Base-by-base conservation (phyloP, 2,797 vertebrate genomes). In the Scomberomorus guttatus region DNA sequence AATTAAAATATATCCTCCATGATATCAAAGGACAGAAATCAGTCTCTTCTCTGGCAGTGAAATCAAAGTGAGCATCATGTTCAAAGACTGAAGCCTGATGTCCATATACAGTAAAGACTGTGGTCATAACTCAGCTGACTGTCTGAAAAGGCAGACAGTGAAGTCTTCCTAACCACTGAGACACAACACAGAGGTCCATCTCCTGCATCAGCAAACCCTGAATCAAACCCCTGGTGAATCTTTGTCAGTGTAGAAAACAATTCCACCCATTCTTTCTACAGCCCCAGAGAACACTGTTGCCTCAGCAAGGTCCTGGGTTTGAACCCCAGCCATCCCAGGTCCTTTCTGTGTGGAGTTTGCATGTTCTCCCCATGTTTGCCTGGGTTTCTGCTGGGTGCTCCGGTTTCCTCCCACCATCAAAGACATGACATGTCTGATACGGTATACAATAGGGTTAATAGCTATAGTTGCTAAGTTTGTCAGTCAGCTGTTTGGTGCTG, bases 181-280 rank as follows among this genome's bases (percentile, higher is more conserved):
- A 57, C 11, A 24, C 52, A 65, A 63, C 73, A 72, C 60, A 72
- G 48, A 81, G 60, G 60, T 14, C 57, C 48, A 54, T 39, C 61
- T 73, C 62, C 37, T 59, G 39, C 65, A 59, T 71, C 78, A 86
- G 13, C 65, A 84, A 76, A 75, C 55, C 24, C 24, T 63, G 22
- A 64, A 27, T 67, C 46, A 73, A 73, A 72, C 7, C 66, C n/a
- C 61, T 20, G 64, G 75, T 85, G 60, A 84, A 86, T 82, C 59
- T 76, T 62, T 86, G 79, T 84, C 79, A 74, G 67, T 61, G 71
- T 4, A 67, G 62, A 64, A 86, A 83, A 86, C 62, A 77, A n/a
- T n/a, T n/a, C n/a, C n/a, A n/a, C n/a, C n/a, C n/a, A n/a, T n/a
- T n/a, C n/a, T n/a, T n/a, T n/a, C n/a, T n/a, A n/a, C 60, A 60